These are phyloP conservation scores for Sitta carolinensis DNA, from an alignment of 2,797 vertebrate genomes.

Conservation along the genomic window DNA sequence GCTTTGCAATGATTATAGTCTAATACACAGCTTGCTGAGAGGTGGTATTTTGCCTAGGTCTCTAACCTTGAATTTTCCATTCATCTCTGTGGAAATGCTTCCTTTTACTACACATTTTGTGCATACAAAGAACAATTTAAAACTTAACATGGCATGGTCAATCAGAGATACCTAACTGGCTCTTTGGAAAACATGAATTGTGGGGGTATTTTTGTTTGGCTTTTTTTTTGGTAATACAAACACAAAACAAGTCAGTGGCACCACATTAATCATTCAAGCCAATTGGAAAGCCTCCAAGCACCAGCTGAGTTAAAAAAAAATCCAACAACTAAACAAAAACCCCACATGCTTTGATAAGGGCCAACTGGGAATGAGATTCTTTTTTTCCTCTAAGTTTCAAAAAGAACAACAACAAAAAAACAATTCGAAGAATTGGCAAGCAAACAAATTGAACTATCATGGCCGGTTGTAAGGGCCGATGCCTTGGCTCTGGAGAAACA, in stretches of 20 bases:
- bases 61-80: slow-evolving; percentile 32
- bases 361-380: slow-evolving; percentile 32
- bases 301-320: background rate
- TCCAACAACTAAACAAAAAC: background rate
- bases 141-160: slow-evolving; percentile 37
- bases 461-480: slow-evolving; percentile 1
- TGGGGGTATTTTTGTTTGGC: background rate
- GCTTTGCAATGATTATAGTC: slow-evolving; percentile 35
- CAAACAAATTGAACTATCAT: slow-evolving; percentile 49
- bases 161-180: slow-evolving; percentile 15
- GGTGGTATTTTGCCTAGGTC: background rate
- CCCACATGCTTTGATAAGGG: slow-evolving; percentile 26
- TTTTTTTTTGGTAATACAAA: slow-evolving; percentile 8
- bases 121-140: slow-evolving; percentile 47
- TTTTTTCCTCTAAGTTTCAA: background rate
- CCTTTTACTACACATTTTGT: slow-evolving; percentile 24
- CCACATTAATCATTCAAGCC: slow-evolving; percentile 52
- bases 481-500: slow-evolving; percentile 45
- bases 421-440: slow-evolving; percentile 34
- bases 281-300: slow-evolving; percentile 48
- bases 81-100: slow-evolving; percentile 45
- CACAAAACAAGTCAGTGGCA: slow-evolving; percentile 49
- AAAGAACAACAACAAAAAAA: slow-evolving; percentile 36
- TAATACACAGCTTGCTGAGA: slow-evolving; percentile 23
- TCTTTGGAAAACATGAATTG: slow-evolving; percentile 50